These are phyloP conservation scores for Gonatopus flavifemur DNA, from an alignment of 1,140 invertebrate genomes.

Conservation along the genomic window DNA sequence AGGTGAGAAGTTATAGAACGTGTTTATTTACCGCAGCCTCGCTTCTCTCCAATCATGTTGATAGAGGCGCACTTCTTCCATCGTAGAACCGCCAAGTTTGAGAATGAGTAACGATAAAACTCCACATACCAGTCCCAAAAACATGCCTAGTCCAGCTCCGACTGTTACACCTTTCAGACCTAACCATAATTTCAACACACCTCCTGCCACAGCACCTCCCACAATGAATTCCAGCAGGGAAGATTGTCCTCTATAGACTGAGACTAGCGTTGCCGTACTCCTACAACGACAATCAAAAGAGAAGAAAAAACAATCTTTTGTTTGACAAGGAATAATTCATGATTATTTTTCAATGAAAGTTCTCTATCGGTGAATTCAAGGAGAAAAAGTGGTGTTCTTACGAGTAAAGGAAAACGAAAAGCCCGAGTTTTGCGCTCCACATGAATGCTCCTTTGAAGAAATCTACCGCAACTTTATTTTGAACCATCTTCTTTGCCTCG, in stretches of 20 bases:
- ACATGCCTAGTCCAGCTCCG: slow-evolving; percentile 61
- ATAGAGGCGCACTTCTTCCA: slow-evolving; percentile 61
- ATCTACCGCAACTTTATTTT: slow-evolving; percentile 65
- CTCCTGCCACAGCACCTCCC: slow-evolving; percentile 66
- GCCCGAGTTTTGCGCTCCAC: slow-evolving; percentile 65
- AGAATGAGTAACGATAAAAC: slow-evolving; percentile 50
- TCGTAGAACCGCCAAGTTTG: slow-evolving; percentile 55
- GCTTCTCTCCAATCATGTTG: slow-evolving; percentile 55
- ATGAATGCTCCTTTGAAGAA: slow-evolving; percentile 70
- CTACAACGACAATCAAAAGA: no score
- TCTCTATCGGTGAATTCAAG: no score
- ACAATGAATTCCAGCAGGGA: slow-evolving; percentile 66
- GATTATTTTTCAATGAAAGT: no score
- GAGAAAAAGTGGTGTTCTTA: slow-evolving; percentile 41
- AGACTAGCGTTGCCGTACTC: slow-evolving; percentile 61
- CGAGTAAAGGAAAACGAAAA: slow-evolving; percentile 69
- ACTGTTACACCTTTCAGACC: slow-evolving; percentile 67
- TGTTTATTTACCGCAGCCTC: slow-evolving; percentile 34
- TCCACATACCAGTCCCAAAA: slow-evolving; percentile 60
- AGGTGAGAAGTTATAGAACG: background rate
- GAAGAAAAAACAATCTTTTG: no score
- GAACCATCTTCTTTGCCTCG: slow-evolving; percentile 70
- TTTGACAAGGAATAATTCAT: no score
- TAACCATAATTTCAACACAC: slow-evolving; percentile 63
- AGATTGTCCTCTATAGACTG: slow-evolving; percentile 66